Evolutionary conservation across 1,140 invertebrate genomes (phyloP).

Genomic region (Drosophila arizonae): DNA sequence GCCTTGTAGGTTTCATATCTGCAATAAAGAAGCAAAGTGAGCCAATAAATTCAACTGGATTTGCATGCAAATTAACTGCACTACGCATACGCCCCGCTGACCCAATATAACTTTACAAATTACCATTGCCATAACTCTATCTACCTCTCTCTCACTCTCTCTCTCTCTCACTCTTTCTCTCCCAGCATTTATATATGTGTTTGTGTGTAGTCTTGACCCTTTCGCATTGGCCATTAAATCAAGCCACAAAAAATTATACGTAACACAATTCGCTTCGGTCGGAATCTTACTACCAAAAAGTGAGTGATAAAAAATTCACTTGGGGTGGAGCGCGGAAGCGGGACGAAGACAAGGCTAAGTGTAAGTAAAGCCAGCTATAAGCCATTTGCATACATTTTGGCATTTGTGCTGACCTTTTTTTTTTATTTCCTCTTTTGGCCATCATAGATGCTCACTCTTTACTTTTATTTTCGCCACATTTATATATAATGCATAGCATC

Average conservation of each 20-base stretch:
- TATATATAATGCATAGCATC: conserved; percentile 13
- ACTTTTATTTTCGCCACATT: not conserved
- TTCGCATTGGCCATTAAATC: conserved; percentile 47
- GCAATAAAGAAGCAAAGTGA: conserved; percentile 29
- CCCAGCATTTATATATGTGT: not conserved
- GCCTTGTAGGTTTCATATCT: conserved; percentile 98
- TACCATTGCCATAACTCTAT: conserved; percentile 55
- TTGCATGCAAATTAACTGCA: conserved; percentile 60
- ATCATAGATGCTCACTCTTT: conserved; percentile 10
- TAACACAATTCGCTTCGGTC: conserved; percentile 23
- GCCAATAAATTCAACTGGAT: conserved; percentile 46
- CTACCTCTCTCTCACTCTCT: not conserved
- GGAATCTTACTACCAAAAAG: conserved; percentile 26
- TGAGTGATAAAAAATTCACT: conserved; percentile 54
- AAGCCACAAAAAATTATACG: conserved; percentile 40
- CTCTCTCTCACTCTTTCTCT: not conserved
- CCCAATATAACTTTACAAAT: conserved; percentile 67
- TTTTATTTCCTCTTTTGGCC: conserved; percentile 11
- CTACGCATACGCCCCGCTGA: conserved; percentile 44
- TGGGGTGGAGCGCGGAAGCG: not conserved
- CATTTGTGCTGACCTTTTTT: conserved; percentile 47
- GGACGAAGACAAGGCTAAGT: conserved; percentile 48
- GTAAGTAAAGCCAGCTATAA: conserved; percentile 70
- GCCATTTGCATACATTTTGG: conserved; percentile 73
- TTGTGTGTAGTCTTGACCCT: conserved; percentile 33